Evolutionary conservation across 1,140 invertebrate genomes (phyloP).

Genomic region (Tyrophagus putrescentiae): DNA sequence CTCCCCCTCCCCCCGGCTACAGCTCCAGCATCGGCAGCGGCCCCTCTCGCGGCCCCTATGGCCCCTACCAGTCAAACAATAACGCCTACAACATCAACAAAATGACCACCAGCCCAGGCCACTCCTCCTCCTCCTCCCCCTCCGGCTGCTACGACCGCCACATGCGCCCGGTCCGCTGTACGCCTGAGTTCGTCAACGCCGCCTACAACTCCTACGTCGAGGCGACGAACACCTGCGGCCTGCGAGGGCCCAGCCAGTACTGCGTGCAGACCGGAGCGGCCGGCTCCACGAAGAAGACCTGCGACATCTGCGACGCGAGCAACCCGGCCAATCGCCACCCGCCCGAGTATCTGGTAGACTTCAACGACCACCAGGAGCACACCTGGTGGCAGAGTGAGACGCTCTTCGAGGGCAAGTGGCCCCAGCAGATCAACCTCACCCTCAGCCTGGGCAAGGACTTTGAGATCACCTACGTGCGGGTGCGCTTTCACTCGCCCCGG

Average conservation of each 20-base stretch:
- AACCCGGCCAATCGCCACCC: constrained; percentile 46
- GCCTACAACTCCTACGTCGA: constrained; percentile 73
- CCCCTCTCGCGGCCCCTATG: background rate
- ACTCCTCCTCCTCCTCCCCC: background rate
- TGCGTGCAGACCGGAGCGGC: constrained; percentile 68
- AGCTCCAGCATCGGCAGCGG: background rate
- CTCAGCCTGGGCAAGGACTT: constrained; percentile 84
- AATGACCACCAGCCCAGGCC: background rate
- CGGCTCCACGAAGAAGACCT: constrained; percentile 39
- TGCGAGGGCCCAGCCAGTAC: constrained; percentile 52
- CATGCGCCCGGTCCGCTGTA: constrained; percentile 56
- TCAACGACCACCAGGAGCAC: constrained; percentile 67
- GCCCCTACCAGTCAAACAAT: too few species aligned
- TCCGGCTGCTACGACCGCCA: constrained; percentile 37
- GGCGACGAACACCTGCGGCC: constrained; percentile 86
- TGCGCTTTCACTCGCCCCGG: constrained; percentile 81
- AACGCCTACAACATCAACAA: background rate
- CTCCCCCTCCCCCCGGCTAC: background rate
- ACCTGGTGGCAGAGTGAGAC: constrained; percentile 99
- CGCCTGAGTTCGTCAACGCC: constrained; percentile 89
- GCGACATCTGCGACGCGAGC: constrained; percentile 44
- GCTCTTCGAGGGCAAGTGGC: constrained; percentile 78
- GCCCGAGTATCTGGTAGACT: constrained; percentile 69
- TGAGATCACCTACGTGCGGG: constrained; percentile 86
- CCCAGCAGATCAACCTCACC: constrained; percentile 79